Evolutionary conservation across 1,140 invertebrate genomes (phyloP), one percentile per base, ranked within the genome.

Genomic region (Gonatopus flavifemur): DNA sequence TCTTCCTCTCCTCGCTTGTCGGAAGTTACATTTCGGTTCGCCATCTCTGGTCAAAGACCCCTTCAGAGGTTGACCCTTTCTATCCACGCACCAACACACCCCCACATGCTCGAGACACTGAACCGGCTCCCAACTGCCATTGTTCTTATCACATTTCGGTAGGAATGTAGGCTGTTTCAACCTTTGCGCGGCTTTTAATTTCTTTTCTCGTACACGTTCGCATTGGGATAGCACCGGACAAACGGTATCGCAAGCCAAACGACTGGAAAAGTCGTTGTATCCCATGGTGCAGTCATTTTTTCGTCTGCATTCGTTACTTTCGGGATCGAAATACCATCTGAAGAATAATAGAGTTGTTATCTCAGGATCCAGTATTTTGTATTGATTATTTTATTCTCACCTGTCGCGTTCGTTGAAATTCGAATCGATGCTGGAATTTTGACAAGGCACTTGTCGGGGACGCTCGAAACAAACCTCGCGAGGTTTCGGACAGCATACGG

Each of bases 181-280:
- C 36, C 86, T 81, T 58, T 85, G 79, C 0, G 85, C 83, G 2
- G 83, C 83, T 46, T 84, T 82, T 30, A 86, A 80, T 60, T 91
- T 92, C 63, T 88, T 89, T 54, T 91, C 85, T 18, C 89, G 77
- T 0, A 90, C 69, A 15, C 86, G 79, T 62, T 93, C 90, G 67
- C 91, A 93, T 31, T 86, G 84, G n/a, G 87, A 90, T 12, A 92
- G 64, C 2, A 90, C 86, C 78, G 89, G 89, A 71, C 93, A 95
- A 3, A 91, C 86, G 3, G 84, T 78, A 57, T 89, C 86, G 72
- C 94, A 97, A 53, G 91, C 88, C 12, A 86, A 79, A 55, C 90
- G 86, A 28, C 84, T 89, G 24, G 89, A 84, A 81, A 96, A 97
- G 60, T 92, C 89, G 74, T 96, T 97, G 63, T 91, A 87, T 64